Evolutionary conservation across 2,888 invertebrate species (phyloP), one percentile per base, ranked within the genome.

Genomic region (Tenthredo distinguenda): DNA sequence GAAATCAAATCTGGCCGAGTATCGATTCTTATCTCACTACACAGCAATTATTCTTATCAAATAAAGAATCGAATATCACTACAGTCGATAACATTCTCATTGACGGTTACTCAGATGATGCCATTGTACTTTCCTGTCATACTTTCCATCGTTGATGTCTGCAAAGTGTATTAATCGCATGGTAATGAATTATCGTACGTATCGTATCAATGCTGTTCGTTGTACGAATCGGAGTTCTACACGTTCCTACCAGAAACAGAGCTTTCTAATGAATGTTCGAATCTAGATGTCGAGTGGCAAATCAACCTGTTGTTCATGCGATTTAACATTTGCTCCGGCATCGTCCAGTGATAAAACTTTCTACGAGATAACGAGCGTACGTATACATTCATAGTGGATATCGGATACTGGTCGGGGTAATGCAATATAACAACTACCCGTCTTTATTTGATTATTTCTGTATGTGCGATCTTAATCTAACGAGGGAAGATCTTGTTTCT

Each of bases 311-410:
- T 40, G 21, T 74, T 68, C 3, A 68, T 68, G 4, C 34, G 26
- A 47, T 55, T 31, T 55, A 77, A 37, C 88, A 86, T 86, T 88
- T 87, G 86, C 85, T 85, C 86, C 74, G 87, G 87, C 84, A 88
- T 90, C 89, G 90, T 87, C 81, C 86, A 85, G 87, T 86, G 88
- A 88, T 90, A 90, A 90, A 90, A 89, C 86, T 89, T 88, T 88
- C 90, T 88, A 91, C 87, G 87, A 88, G 18, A 18, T 77, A 72
- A 72, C 71, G 74, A 74, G n/a, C 43, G 26, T 43, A 1, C 5
- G 26, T 9, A 26, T 7, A 40, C n/a, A 71, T 40, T 18, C 43
- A 50, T 50, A 31, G 26, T 31, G 50, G 77, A 77, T 55, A 77
- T 77, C 10, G 15, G 77, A 77, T 77, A 77, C 77, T 55, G 55